phyloP scores from a whole-genome alignment of 2,797 vertebrate genomes.

The Antennarius maculatus region DNA sequence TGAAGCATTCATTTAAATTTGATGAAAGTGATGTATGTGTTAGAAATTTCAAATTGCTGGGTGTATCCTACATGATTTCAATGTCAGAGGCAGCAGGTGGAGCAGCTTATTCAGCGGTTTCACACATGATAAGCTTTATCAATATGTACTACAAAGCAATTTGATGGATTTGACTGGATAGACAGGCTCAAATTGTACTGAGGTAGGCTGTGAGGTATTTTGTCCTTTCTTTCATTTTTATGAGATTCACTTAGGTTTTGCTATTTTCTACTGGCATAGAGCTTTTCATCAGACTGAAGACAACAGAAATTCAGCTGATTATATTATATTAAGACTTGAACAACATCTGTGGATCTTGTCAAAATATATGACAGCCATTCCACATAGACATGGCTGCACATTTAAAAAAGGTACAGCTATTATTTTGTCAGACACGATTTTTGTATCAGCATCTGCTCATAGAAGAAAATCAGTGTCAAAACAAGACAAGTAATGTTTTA shows the following conservation, averaged over 20 bases:
- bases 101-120: constrained; percentile 25
- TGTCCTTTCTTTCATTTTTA: neutral
- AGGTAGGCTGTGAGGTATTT: neutral
- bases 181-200: neutral
- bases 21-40: constrained; percentile 65
- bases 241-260: neutral
- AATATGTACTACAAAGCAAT: constrained; percentile 36
- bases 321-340: constrained; percentile 4
- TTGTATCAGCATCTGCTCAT: constrained; percentile 21
- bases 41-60: constrained; percentile 52
- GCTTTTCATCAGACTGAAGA: constrained; percentile 18
- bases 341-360: neutral
- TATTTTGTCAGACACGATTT: constrained; percentile 18
- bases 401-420: neutral
- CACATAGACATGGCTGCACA: too few relatives aligned
- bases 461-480: constrained; percentile 22
- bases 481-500: constrained; percentile 1
- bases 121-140: constrained; percentile 43
- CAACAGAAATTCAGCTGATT: constrained; percentile 8
- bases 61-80: constrained; percentile 49
- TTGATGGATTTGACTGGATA: constrained; percentile 8
- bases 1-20: constrained; percentile 64
- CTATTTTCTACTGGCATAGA: neutral
- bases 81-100: constrained; percentile 43
- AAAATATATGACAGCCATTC: neutral